Evolutionary conservation across 2,888 invertebrate species (phyloP).

Genomic region (Ephialtes manifestator): DNA sequence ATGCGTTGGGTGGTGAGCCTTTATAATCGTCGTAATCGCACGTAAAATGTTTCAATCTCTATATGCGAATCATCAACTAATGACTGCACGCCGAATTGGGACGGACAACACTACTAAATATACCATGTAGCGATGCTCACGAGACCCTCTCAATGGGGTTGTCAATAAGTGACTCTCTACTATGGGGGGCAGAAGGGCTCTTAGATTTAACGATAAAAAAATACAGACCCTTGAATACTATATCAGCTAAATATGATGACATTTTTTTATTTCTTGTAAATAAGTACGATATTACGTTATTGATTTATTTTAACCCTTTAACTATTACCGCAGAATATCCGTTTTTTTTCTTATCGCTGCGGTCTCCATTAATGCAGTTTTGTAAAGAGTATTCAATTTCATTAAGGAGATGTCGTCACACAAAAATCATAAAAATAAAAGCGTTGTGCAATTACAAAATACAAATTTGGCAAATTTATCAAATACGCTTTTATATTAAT

Average conservation of each 20-base stretch:
- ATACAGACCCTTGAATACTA: conserved; percentile 8
- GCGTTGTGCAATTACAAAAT: not conserved
- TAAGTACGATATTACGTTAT: not conserved
- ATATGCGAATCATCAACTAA: conserved; percentile 53
- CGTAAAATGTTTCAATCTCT: conserved; percentile 47
- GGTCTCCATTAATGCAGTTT: not conserved
- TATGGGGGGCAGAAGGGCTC: conserved; percentile 58
- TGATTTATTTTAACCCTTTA: not conserved
- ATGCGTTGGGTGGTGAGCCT: not conserved
- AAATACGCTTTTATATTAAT: too few species aligned
- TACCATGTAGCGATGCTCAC: conserved; percentile 66
- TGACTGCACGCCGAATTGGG: conserved; percentile 58
- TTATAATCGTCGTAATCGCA: conserved; percentile 23
- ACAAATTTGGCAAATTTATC: not conserved
- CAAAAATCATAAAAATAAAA: too few species aligned
- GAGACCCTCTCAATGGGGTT: conserved; percentile 55
- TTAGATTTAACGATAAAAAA: conserved; percentile 34
- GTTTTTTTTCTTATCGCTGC: not conserved
- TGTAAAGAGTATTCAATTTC: too few species aligned
- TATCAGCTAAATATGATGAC: not conserved
- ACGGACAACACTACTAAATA: conserved; percentile 65
- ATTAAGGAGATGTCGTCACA: too few species aligned
- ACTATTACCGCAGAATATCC: not conserved
- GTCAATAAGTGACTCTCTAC: conserved; percentile 49
- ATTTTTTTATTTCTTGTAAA: not conserved